Percentiles rank a stretch among this genome's conserved stretches.
These are phyloP conservation scores for Anoplopoma fimbria DNA, from an alignment of 2,113 vertebrate genomes.

Conservation along the genomic window DNA sequence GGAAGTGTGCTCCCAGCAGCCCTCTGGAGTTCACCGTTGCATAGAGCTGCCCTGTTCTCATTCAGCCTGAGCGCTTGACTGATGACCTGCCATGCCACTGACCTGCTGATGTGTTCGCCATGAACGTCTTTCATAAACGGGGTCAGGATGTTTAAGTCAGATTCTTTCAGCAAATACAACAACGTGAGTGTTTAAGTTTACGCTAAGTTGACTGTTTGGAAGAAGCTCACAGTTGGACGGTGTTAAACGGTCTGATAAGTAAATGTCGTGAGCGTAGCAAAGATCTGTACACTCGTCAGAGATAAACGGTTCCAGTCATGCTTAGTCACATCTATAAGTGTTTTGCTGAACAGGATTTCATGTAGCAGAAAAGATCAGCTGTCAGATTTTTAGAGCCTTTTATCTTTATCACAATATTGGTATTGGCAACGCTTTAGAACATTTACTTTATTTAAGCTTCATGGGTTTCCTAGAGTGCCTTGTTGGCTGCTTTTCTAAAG, in stretches of 20 bases:
- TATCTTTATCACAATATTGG: constrained; percentile 67
- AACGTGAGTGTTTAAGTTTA: constrained; percentile 34
- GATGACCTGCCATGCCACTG: constrained; percentile 36
- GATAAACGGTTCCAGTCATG: constrained; percentile 4
- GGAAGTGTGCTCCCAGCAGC: constrained; percentile 69
- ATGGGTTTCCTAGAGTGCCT: constrained; percentile 30
- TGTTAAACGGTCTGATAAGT: neutral
- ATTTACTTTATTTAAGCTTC: constrained; percentile 49
- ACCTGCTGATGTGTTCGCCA: constrained; percentile 42
- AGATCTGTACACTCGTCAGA: neutral
- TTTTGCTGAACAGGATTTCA: constrained; percentile 36
- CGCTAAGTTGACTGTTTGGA: neutral
- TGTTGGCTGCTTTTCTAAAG: constrained; percentile 25
- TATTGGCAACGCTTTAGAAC: constrained; percentile 59
- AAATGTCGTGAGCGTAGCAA: neutral
- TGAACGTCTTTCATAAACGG: constrained; percentile 11
- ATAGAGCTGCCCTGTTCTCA: constrained; percentile 65
- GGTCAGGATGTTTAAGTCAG: constrained; percentile 2
- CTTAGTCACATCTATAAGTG: constrained; percentile 3
- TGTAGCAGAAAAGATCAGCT: constrained; percentile 51
- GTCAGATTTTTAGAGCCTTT: constrained; percentile 39
- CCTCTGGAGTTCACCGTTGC: constrained; percentile 36
- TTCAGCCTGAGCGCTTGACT: constrained; percentile 21
- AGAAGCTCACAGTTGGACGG: constrained; percentile 13
- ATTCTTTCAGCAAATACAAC: constrained; percentile 18